phyloP scores from a whole-genome alignment of 2,888 invertebrate species.

The Agriotes lineatus region DNA sequence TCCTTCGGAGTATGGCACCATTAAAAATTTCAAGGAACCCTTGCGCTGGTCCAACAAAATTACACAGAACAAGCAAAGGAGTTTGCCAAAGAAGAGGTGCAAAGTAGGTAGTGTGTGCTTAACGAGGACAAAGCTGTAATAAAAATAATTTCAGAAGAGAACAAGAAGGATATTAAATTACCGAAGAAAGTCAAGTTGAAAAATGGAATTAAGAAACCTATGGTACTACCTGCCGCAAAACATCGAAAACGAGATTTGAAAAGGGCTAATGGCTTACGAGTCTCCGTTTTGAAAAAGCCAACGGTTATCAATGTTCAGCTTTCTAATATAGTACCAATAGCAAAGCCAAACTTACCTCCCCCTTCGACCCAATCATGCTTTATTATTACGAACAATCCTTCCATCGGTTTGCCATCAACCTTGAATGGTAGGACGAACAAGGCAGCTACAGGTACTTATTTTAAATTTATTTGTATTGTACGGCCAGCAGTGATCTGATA shows the following conservation, averaged over 20 bases:
- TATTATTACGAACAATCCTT: slow-evolving; percentile 31
- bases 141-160: slow-evolving; percentile 21
- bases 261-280: no score
- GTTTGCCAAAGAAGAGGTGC: slow-evolving; percentile 57
- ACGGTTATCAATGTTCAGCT: slow-evolving; percentile 27
- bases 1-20: slow-evolving; percentile 58
- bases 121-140: neutral
- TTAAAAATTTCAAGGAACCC: slow-evolving; percentile 54
- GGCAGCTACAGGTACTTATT: slow-evolving; percentile 14
- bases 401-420: slow-evolving; percentile 1
- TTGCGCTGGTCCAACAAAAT: slow-evolving; percentile 59
- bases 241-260: slow-evolving; percentile 9
- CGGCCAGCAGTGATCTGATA: no score
- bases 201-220: slow-evolving; percentile 9
- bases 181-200: neutral
- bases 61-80: slow-evolving; percentile 57
- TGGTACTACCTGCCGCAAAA: neutral
- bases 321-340: slow-evolving; percentile 20
- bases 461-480: neutral
- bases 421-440: slow-evolving; percentile 1
- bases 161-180: slow-evolving; percentile 18
- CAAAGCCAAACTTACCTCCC: slow-evolving; percentile 10
- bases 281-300: slow-evolving; percentile 10
- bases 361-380: slow-evolving; percentile 26
- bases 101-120: slow-evolving; percentile 56